Conservation (phyloP, 2,888 invertebrate species). For the Ectemnius cavifrons region DNA sequence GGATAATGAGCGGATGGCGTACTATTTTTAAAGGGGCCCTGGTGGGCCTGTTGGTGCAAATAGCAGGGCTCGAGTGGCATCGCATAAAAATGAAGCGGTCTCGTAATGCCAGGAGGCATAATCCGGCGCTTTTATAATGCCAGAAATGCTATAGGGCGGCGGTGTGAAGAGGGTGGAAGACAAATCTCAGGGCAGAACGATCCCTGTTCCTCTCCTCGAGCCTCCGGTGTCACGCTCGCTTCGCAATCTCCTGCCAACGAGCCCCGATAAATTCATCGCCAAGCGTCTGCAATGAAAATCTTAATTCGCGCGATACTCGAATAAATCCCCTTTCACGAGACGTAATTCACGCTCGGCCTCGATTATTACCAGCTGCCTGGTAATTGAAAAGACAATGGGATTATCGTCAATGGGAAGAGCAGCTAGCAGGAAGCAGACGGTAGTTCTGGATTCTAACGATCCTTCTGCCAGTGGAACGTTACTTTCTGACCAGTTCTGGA, state of each 20-base stretch:
- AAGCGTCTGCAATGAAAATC: constrained; percentile 8
- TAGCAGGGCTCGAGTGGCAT: constrained; percentile 20
- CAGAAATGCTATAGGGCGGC: background rate
- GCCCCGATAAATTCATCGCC: constrained; percentile 27
- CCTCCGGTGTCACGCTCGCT: constrained; percentile 13
- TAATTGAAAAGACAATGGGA: background rate
- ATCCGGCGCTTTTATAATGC: constrained; percentile 25
- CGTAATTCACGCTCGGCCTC: background rate
- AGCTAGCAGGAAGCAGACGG: too few relatives aligned
- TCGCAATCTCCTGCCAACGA: constrained; percentile 26
- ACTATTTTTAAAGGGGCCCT: constrained; percentile 36
- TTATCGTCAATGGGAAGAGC: too few relatives aligned
- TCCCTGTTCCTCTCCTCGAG: background rate
- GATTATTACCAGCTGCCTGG: constrained; percentile 13
- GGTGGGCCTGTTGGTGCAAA: constrained; percentile 32
- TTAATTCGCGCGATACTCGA: constrained; percentile 30
- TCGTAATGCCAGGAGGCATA: constrained; percentile 15
- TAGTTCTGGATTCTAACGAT: too few relatives aligned
- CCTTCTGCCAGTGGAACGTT: too few relatives aligned
- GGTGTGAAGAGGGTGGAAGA: background rate
- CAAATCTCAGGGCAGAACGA: background rate
- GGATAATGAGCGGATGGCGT: constrained; percentile 25
- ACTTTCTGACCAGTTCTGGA: too few relatives aligned
- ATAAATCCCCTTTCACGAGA: constrained; percentile 22
- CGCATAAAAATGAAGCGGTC: constrained; percentile 17